A percentile compares a stretch with the other conserved stretches of the same genome.
These are phyloP conservation scores for Apodemus sylvaticus DNA, from an alignment of 2,113 vertebrate species.

Conservation along the genomic window DNA sequence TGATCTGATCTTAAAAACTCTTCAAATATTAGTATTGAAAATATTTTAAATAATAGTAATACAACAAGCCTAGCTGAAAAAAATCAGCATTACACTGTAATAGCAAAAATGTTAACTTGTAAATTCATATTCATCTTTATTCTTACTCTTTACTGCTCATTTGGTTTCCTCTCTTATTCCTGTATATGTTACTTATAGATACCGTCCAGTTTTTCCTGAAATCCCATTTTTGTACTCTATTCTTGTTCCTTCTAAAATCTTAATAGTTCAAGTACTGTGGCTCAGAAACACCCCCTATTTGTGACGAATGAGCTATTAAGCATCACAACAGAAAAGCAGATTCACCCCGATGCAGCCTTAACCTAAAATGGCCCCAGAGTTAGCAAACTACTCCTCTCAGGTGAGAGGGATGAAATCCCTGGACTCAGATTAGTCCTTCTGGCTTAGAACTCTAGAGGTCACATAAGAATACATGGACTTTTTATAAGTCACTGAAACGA, in stretches of 20 bases:
- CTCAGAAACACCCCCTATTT: not conserved
- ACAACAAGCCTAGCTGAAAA: slow-evolving; percentile 18
- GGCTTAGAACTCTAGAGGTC: not conserved
- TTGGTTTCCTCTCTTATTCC: not conserved
- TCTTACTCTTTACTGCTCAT: not conserved
- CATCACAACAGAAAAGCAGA: not conserved
- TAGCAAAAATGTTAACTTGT: not conserved
- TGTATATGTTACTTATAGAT: not conserved
- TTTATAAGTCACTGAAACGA: not conserved
- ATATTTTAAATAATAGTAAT: slow-evolving; percentile 37
- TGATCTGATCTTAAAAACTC: slow-evolving; percentile 32
- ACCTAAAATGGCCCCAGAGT: not conserved
- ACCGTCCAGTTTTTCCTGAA: not conserved
- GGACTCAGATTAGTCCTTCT: not conserved
- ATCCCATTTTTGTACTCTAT: not conserved
- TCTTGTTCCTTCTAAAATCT: not conserved
- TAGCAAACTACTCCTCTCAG: not conserved
- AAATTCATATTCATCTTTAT: not conserved
- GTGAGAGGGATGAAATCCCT: not conserved
- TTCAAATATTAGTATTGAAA: slow-evolving; percentile 11
- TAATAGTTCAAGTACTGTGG: not conserved
- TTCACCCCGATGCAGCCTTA: not conserved
- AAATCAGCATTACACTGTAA: not conserved
- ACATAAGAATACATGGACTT: not conserved
- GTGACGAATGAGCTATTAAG: not conserved